These are phyloP conservation scores for Acheta domesticus DNA, from an alignment of 2,888 invertebrate genomes.

Conservation along the genomic window DNA sequence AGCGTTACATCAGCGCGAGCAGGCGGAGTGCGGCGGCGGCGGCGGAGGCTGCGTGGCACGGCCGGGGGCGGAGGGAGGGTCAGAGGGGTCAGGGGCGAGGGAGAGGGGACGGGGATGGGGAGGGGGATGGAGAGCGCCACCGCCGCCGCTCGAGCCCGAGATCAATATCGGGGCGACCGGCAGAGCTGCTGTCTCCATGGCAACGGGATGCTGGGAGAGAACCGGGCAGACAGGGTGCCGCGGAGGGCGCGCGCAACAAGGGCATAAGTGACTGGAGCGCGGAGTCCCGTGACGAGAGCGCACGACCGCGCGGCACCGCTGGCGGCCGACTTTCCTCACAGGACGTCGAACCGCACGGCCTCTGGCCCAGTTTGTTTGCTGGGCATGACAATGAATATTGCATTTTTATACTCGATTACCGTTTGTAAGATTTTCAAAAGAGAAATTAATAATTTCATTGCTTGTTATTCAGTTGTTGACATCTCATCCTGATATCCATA, in stretches of 20 bases:
- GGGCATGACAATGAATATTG: no score
- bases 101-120: not conserved
- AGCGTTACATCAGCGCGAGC: not conserved
- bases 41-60: not conserved
- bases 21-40: no score
- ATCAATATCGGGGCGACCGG: slow-evolving; percentile 46
- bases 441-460: no score
- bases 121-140: slow-evolving; percentile 23
- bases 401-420: no score
- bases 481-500: no score
- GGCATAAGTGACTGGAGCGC: not conserved
- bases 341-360: no score
- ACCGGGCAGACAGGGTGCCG: slow-evolving; percentile 60
- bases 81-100: not conserved
- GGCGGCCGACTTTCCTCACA: no score
- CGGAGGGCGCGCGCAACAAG: slow-evolving; percentile 43
- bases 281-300: not conserved
- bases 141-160: slow-evolving; percentile 40
- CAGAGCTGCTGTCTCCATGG: slow-evolving; percentile 45
- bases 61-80: not conserved
- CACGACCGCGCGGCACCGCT: not conserved
- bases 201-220: slow-evolving; percentile 47
- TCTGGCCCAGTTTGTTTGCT: no score
- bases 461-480: no score
- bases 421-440: no score